These are phyloP conservation scores for Cephus cinctus DNA, from an alignment of 1,140 invertebrate genomes.

Conservation along the genomic window DNA sequence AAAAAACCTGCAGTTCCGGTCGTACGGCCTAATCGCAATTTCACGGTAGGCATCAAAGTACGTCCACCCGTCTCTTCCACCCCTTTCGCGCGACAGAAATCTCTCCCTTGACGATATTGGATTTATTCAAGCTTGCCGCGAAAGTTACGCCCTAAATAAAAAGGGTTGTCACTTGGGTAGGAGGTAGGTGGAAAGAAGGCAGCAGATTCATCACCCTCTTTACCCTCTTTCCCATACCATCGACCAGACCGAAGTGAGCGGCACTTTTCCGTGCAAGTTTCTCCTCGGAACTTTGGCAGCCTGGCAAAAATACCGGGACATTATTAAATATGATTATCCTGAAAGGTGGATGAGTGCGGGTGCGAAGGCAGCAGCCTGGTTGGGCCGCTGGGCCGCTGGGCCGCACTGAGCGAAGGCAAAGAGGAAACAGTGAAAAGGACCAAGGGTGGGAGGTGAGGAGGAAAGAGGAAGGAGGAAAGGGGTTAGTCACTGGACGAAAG, in stretches of 20 bases:
- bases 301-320: slow-evolving; percentile 50
- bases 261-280: slow-evolving; percentile 34
- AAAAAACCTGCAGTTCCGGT: too few relatives aligned
- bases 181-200: not conserved
- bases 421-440: not conserved
- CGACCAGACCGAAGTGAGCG: slow-evolving; percentile 2
- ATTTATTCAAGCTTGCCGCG: slow-evolving; percentile 47
- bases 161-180: slow-evolving; percentile 48
- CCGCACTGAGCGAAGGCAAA: slow-evolving; percentile 4
- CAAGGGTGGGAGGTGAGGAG: not conserved
- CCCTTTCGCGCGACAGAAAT: too few relatives aligned
- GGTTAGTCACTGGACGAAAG: slow-evolving; percentile 29
- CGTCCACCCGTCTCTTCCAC: slow-evolving; percentile 10
- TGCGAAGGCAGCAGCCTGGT: not conserved
- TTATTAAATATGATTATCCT: slow-evolving; percentile 56
- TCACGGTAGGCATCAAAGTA: too few relatives aligned
- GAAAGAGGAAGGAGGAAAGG: slow-evolving; percentile 19
- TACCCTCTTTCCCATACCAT: slow-evolving; percentile 10
- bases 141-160: slow-evolving; percentile 54
- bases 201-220: slow-evolving; percentile 10
- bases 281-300: slow-evolving; percentile 39
- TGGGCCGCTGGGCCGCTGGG: not conserved
- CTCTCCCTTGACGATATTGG: slow-evolving; percentile 40
- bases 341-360: not conserved
- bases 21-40: too few relatives aligned